Evolutionary conservation across 92 coral and sea anemone species (phyloP).

Genomic region (Porites divaricata): DNA sequence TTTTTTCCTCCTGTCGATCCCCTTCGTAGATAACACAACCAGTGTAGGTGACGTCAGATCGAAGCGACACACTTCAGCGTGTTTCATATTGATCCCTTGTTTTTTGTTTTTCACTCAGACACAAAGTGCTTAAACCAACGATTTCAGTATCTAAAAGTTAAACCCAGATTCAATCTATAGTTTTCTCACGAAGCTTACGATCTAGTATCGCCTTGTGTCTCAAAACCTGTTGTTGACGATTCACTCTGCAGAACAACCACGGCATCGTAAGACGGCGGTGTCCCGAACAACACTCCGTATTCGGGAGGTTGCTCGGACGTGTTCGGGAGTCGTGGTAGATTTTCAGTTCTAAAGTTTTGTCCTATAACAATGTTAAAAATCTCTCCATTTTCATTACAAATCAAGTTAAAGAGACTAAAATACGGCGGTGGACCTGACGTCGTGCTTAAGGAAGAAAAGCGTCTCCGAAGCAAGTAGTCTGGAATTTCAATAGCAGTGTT

Average conservation of each 20-base stretch:
- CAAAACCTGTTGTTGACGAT: background rate
- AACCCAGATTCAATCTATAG: background rate
- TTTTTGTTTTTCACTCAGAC: background rate
- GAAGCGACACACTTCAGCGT: background rate
- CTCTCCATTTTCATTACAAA: conserved; percentile 37
- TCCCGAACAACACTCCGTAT: conserved; percentile 45
- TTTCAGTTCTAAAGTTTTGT: conserved; percentile 25
- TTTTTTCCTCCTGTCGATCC: background rate
- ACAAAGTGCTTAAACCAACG: background rate
- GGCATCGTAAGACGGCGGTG: conserved; percentile 54
- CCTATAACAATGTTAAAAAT: conserved; percentile 8
- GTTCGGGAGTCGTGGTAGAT: background rate
- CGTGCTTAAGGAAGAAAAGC: conserved; percentile 52
- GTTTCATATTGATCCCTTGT: background rate
- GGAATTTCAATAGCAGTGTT: conserved; percentile 67
- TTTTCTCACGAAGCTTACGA: background rate
- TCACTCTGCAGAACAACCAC: conserved; percentile 28
- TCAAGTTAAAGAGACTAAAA: conserved; percentile 62
- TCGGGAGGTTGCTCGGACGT: conserved; percentile 38
- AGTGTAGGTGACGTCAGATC: background rate
- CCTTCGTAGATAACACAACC: background rate
- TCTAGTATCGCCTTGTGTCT: background rate
- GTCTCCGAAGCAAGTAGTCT: conserved; percentile 56
- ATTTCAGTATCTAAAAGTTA: background rate
- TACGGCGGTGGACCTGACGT: conserved; percentile 76